A percentile compares a stretch with the other conserved stretches of the same genome.
Evolutionary conservation across 1,140 invertebrate species (phyloP).

Genomic region (Drosophila pectinifera): DNA sequence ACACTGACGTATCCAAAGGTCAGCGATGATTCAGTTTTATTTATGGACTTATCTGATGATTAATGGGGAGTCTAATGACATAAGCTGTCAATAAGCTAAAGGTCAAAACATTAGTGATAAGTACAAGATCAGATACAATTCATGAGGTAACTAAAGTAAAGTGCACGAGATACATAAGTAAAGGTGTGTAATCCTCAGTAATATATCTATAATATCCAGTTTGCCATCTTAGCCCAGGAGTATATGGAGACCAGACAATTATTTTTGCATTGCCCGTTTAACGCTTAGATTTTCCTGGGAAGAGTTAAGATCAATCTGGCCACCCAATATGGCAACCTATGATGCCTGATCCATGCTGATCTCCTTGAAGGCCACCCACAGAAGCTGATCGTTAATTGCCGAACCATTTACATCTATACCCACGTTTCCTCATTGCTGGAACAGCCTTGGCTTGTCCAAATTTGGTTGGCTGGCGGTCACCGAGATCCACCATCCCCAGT

Average conservation of each 20-base stretch:
- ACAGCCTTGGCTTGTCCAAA: constrained; percentile 15
- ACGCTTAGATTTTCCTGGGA: neutral
- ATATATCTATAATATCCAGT: neutral
- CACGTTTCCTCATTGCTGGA: constrained; percentile 12
- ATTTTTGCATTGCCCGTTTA: neutral
- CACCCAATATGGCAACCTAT: neutral
- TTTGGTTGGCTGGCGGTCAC: constrained; percentile 15
- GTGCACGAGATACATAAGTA: too few relatives aligned
- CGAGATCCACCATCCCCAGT: constrained; percentile 3
- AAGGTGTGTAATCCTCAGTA: neutral
- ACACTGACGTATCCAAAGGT: constrained; percentile 16
- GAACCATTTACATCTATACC: constrained; percentile 11
- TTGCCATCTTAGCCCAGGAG: neutral
- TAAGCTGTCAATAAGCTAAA: constrained; percentile 1
- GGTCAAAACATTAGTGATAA: neutral
- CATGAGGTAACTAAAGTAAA: neutral
- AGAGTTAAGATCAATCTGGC: neutral
- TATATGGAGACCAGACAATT: neutral
- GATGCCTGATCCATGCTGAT: neutral
- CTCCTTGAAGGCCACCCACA: constrained; percentile 9
- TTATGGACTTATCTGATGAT: constrained; percentile 1
- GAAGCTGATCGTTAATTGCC: constrained; percentile 7
- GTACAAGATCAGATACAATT: neutral
- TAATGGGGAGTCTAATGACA: neutral
- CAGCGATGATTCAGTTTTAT: constrained; percentile 4